A percentile compares a stretch with the other conserved stretches of the same genome.
Conservation (phyloP, 1,140 invertebrate genomes). For the Brachionus manjavacas region DNA sequence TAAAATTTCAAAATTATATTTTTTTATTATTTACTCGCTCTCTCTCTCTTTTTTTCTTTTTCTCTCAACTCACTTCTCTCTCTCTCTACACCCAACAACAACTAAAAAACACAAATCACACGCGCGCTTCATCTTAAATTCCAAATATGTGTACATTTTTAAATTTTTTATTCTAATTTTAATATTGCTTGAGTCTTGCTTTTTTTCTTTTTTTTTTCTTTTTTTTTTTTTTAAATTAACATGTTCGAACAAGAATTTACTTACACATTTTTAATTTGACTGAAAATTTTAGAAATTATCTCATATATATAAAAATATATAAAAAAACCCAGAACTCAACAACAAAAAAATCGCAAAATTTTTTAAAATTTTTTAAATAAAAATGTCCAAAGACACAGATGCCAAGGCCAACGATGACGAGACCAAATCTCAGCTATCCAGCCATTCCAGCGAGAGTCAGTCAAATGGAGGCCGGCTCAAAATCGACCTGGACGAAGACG, state of each 20-base stretch:
- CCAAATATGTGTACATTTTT: neutral
- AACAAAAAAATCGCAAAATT: neutral
- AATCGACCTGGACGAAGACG: slow-evolving; percentile 12
- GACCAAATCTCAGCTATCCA: neutral
- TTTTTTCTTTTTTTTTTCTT: neutral
- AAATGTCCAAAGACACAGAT: neutral
- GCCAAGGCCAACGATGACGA: neutral
- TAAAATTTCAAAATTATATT: too few relatives aligned
- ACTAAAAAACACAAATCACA: neutral
- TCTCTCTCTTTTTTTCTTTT: neutral
- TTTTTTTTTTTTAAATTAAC: neutral
- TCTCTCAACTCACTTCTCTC: neutral
- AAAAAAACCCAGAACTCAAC: neutral
- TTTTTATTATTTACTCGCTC: neutral
- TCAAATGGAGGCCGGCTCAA: neutral
- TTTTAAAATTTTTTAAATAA: neutral
- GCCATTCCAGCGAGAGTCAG: neutral
- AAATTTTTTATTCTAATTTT: slow-evolving; percentile 3
- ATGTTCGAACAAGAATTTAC: neutral
- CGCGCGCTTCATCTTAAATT: neutral
- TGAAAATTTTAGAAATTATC: neutral
- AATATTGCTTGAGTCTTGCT: neutral
- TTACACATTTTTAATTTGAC: neutral
- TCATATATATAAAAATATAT: neutral
- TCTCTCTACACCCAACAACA: neutral